Percentiles rank a stretch among this genome's conserved stretches.
Conservation (phyloP, 92 coral and sea anemone species). For the Porites lobata region DNA sequence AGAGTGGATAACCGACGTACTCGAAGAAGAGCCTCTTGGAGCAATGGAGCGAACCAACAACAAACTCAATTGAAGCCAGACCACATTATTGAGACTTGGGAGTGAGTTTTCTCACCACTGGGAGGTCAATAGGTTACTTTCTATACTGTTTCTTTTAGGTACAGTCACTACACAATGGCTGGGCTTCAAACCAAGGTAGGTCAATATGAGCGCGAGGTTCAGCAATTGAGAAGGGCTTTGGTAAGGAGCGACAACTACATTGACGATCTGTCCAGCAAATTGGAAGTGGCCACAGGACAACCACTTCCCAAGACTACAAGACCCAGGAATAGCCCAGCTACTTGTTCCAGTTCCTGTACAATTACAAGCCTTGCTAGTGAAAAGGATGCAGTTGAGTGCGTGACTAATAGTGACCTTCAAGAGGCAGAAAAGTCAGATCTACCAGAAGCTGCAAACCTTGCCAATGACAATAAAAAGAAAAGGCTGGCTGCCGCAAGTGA, state of each 20-base stretch:
- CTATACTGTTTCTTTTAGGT: constrained; percentile 54
- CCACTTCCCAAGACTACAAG: constrained; percentile 19
- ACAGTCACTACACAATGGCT: constrained; percentile 91
- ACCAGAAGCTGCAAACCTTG: constrained; percentile 11
- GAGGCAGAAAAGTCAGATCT: constrained; percentile 28
- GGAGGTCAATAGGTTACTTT: too few relatives aligned
- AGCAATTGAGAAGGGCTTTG: constrained; percentile 89
- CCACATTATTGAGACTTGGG: too few relatives aligned
- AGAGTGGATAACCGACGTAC: too few relatives aligned
- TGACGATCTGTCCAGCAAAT: constrained; percentile 81
- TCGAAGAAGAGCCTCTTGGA: too few relatives aligned
- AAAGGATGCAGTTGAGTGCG: constrained; percentile 13
- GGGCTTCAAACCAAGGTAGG: constrained; percentile 92
- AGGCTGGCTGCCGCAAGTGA: constrained; percentile 17
- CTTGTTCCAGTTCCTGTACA: constrained; percentile 41
- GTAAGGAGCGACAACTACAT: constrained; percentile 87
- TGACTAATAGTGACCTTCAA: constrained; percentile 1
- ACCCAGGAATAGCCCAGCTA: constrained; percentile 21
- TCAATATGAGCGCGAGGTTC: constrained; percentile 96
- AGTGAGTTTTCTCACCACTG: too few relatives aligned
- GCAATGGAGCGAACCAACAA: too few relatives aligned
- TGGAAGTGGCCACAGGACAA: constrained; percentile 44
- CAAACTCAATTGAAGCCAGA: too few relatives aligned
- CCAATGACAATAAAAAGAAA: constrained; percentile 2
- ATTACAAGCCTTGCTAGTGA: constrained; percentile 38